Conservation (phyloP, 37 sponge, comb jelly and placozoan species). For the Aplysina aerophoba region DNA sequence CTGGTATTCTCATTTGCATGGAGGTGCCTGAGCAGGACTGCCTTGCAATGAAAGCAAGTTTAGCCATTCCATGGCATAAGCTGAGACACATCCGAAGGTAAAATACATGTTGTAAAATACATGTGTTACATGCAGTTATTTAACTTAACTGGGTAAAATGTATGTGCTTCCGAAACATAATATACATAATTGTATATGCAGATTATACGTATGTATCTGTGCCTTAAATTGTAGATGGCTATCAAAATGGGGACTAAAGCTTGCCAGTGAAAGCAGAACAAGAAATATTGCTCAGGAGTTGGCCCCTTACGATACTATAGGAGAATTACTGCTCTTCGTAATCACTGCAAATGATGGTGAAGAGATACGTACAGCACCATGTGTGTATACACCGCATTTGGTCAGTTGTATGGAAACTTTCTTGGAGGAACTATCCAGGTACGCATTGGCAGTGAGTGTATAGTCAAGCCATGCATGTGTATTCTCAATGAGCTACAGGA, state of each 20-base stretch:
- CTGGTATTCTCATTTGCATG: too few species aligned
- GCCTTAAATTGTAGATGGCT: too few species aligned
- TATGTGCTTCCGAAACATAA: too few species aligned
- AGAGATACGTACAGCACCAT: slow-evolving; percentile 36
- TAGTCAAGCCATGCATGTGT: background rate
- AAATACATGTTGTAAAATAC: too few species aligned
- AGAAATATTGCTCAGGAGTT: background rate
- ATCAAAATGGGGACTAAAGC: background rate
- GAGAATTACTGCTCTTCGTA: slow-evolving; percentile 35
- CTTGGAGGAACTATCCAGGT: background rate
- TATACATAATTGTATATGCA: too few species aligned
- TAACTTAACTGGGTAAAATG: too few species aligned
- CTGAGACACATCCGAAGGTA: too few species aligned
- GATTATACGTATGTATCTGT: too few species aligned
- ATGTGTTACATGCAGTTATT: too few species aligned
- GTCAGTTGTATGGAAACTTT: background rate
- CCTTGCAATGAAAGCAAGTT: too few species aligned
- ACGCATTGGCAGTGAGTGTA: background rate
- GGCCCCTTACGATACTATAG: background rate
- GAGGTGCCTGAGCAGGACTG: too few species aligned
- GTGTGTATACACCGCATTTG: slow-evolving; percentile 10
- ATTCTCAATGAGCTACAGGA: background rate
- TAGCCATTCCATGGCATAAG: too few species aligned
- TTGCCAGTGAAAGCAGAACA: slow-evolving; percentile 43
- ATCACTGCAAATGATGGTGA: slow-evolving; percentile 5